Percentiles rank a stretch among this genome's conserved stretches.
phyloP scores from a whole-genome alignment of 2,113 vertebrate species.

The Takifugu bimaculatus region DNA sequence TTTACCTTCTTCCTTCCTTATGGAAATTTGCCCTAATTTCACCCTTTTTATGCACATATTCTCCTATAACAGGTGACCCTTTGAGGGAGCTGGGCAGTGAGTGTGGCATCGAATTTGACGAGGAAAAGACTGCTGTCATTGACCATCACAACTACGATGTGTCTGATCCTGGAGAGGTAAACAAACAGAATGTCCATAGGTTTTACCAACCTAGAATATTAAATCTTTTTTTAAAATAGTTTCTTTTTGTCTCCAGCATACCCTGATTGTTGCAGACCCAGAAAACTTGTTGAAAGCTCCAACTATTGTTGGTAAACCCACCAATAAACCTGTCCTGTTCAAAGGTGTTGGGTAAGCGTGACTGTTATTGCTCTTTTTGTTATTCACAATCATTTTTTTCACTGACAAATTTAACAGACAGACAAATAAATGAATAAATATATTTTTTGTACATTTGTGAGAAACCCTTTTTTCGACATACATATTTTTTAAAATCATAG shows the following conservation, averaged over 20 bases:
- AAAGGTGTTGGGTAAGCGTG: constrained; percentile 90
- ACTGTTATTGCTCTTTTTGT: background rate
- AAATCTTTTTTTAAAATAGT: constrained; percentile 2
- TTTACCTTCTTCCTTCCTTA: background rate
- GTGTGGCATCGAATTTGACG: constrained; percentile 98
- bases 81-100: constrained; percentile 95
- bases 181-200: background rate
- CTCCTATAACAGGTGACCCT: constrained; percentile 81
- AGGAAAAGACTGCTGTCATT: constrained; percentile 93
- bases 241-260: constrained; percentile 77
- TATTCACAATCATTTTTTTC: no score
- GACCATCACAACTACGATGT: constrained; percentile 95
- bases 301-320: constrained; percentile 87
- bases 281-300: constrained; percentile 95
- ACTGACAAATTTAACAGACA: no score
- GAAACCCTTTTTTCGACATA: no score
- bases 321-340: constrained; percentile 88
- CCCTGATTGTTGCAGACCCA: constrained; percentile 86
- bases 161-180: constrained; percentile 92
- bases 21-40: background rate
- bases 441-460: no score
- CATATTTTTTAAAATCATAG: no score
- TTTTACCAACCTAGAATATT: background rate
- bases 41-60: background rate
- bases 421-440: no score